Conservation (phyloP, 2,888 invertebrate genomes). For the Encarsia formosa region DNA sequence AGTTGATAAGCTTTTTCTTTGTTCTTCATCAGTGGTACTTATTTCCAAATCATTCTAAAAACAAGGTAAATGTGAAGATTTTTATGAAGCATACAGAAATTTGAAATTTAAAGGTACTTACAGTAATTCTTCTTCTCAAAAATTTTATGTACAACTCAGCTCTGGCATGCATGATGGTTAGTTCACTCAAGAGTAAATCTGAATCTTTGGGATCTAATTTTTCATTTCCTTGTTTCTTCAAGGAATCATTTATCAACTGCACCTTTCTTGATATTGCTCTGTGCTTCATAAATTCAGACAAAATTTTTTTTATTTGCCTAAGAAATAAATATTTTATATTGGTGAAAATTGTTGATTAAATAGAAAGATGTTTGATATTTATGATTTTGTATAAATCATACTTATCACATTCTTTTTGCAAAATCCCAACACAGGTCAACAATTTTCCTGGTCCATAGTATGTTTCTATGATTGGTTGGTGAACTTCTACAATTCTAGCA, state of each 20-base stretch:
- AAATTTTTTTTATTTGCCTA: slow-evolving; percentile 57
- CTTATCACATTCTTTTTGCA: slow-evolving; percentile 77
- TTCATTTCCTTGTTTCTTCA: slow-evolving; percentile 53
- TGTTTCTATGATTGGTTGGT: slow-evolving; percentile 84
- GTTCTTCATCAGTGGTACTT: slow-evolving; percentile 55
- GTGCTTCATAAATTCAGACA: slow-evolving; percentile 69
- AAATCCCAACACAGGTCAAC: slow-evolving; percentile 64
- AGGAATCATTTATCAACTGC: slow-evolving; percentile 60
- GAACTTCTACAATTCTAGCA: slow-evolving; percentile 77
- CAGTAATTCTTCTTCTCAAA: slow-evolving; percentile 70
- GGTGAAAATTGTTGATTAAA: background rate
- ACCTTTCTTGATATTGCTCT: slow-evolving; percentile 64
- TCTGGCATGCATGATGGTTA: slow-evolving; percentile 85
- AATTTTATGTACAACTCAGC: slow-evolving; percentile 89
- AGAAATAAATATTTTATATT: slow-evolving; percentile 1
- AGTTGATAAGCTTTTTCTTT: slow-evolving; percentile 51
- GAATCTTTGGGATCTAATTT: slow-evolving; percentile 76
- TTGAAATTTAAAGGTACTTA: slow-evolving; percentile 45
- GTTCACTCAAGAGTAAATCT: slow-evolving; percentile 83
- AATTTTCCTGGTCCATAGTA: slow-evolving; percentile 81
- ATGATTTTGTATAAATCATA: slow-evolving; percentile 42
- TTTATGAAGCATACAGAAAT: background rate
- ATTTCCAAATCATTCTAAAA: slow-evolving; percentile 62
- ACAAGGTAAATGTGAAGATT: too few relatives aligned
- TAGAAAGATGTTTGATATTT: background rate